These are phyloP conservation scores for Ametastegia equiseti DNA, from an alignment of 2,888 invertebrate genomes.

Conservation along the genomic window DNA sequence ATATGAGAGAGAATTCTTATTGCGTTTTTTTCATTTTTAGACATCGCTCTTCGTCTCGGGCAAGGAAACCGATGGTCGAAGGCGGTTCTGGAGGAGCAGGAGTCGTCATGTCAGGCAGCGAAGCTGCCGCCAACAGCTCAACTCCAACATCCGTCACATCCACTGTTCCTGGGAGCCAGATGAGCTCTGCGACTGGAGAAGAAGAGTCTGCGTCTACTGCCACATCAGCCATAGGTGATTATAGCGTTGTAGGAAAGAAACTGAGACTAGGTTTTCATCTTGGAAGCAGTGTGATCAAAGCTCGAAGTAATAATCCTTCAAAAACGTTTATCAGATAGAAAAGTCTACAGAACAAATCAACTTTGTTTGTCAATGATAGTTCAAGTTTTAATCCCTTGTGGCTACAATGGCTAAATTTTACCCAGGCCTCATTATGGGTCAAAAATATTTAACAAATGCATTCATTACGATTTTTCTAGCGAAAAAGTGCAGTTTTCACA, in stretches of 20 bases:
- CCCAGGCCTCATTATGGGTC: too few relatives aligned
- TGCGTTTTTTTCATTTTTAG: constrained; percentile 56
- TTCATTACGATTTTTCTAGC: too few relatives aligned
- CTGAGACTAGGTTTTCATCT: neutral
- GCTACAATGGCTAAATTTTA: too few relatives aligned
- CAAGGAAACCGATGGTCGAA: constrained; percentile 76
- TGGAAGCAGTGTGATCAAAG: too few relatives aligned
- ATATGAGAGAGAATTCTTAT: constrained; percentile 34
- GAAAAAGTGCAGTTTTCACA: too few relatives aligned
- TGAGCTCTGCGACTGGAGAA: constrained; percentile 68
- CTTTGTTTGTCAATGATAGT: too few relatives aligned
- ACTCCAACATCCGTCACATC: constrained; percentile 68
- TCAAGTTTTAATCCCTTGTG: too few relatives aligned
- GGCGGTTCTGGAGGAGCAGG: constrained; percentile 73
- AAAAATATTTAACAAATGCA: too few relatives aligned
- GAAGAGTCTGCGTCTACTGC: constrained; percentile 69
- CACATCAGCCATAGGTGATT: constrained; percentile 67
- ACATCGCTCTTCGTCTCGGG: constrained; percentile 77
- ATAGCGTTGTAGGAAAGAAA: neutral
- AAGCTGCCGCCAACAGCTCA: constrained; percentile 68
- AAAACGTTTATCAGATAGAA: too few relatives aligned
- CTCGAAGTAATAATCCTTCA: too few relatives aligned
- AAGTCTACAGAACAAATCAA: too few relatives aligned
- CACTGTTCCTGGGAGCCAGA: constrained; percentile 66
- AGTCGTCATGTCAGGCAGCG: constrained; percentile 70